Percentiles rank a stretch among this genome's conserved stretches.
Evolutionary conservation across 2,888 invertebrate genomes (phyloP).

Genomic region (Meloe dianella): DNA sequence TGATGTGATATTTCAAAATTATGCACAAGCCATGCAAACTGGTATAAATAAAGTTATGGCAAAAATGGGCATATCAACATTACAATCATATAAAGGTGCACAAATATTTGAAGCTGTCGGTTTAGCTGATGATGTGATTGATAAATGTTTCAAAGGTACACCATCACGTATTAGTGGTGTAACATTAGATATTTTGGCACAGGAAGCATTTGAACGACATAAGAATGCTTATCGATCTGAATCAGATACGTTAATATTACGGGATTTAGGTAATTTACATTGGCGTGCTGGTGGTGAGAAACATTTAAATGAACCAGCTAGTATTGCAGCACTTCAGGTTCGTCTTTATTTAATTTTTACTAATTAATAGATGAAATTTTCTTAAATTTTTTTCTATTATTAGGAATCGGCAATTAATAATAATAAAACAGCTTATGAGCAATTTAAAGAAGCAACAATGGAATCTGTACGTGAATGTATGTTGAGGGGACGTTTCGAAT

Average conservation of each 20-base stretch:
- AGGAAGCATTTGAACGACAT: constrained; percentile 84
- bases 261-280: constrained; percentile 90
- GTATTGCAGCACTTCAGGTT: constrained; percentile 79
- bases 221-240: constrained; percentile 74
- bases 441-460: constrained; percentile 84
- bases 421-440: constrained; percentile 81
- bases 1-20: constrained; percentile 82
- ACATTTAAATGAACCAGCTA: constrained; percentile 94
- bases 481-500: constrained; percentile 89
- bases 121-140: constrained; percentile 87
- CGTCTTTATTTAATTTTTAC: no score
- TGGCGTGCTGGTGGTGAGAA: constrained; percentile 98
- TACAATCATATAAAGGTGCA: constrained; percentile 98
- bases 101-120: constrained; percentile 99
- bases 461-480: constrained; percentile 86
- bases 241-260: constrained; percentile 74
- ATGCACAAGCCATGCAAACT: constrained; percentile 76
- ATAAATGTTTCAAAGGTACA: constrained; percentile 86
- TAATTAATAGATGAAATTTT: no score
- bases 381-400: no score
- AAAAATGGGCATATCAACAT: constrained; percentile 99
- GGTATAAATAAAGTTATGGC: constrained; percentile 86
- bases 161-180: constrained; percentile 84
- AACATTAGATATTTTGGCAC: constrained; percentile 84
- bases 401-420: constrained; percentile 88